Evolutionary conservation across 2,797 vertebrate genomes (phyloP), one percentile per base, ranked within the genome.

Genomic region (Amazona ochrocephala): DNA sequence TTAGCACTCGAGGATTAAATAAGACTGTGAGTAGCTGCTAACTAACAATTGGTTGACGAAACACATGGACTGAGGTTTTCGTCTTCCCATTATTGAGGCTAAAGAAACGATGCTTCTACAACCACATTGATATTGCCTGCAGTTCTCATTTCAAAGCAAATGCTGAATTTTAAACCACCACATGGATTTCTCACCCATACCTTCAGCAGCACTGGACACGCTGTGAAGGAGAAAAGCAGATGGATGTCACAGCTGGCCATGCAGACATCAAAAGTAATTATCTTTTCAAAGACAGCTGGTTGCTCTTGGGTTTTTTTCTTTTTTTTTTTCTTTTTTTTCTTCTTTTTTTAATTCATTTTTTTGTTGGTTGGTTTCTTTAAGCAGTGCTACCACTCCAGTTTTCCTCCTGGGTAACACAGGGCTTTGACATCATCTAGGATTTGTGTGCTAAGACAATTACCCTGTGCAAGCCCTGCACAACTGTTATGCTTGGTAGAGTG

Each of bases 181-280:
- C 85, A 78, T 92, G 71, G 85, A 94, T 96, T 94, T 95, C 82
- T 93, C 71, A 88, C 90, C 80, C 86, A 61, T 79, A 95, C 87
- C 91, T 97, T 96, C 81, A 86, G 78, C 61, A 89, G 45, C 20
- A 4, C 1, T 21, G 34, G 66, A 58, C 29, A n/a, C 56, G 44
- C 66, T 87, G 81, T 29, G 72, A 95, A 62, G 83, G 78, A 93
- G 81, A 80, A 95, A 94, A 95, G 68, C 81, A 95, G 88, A 93
- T 27, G 15, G 75, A 74, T 54, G 53, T 29, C 87, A 89, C 94
- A 96, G 91, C 92, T 95, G 74, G 73, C 70, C 73, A 13, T 51
- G 70, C 17, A 92, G 81, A 94, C 95, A 87, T 90, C 77, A 75
- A 80, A 85, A 81, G 78, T 58, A 73, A 74, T 90, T 71, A 8